Percentiles rank a stretch among this genome's conserved stretches.
phyloP scores from a whole-genome alignment of 2,888 invertebrate species.

The Omphaloscelis lunosa region DNA sequence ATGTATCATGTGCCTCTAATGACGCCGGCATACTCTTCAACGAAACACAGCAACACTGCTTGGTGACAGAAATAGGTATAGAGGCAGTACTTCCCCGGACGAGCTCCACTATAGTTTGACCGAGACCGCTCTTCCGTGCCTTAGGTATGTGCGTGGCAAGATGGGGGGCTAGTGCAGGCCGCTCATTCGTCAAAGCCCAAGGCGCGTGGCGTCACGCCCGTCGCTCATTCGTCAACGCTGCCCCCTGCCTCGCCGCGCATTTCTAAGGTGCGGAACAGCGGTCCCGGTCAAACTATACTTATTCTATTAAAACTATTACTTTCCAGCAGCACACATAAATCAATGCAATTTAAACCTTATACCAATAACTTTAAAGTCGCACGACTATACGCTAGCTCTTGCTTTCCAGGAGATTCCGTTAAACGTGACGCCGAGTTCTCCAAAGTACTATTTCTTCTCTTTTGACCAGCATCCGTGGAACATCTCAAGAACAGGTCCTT shows the following conservation, averaged over 20 bases:
- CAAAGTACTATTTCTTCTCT: constrained; percentile 90
- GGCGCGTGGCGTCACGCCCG: no score
- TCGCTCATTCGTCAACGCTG: no score
- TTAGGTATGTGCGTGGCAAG: no score
- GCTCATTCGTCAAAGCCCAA: no score
- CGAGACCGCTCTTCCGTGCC: no score
- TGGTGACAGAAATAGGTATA: not conserved
- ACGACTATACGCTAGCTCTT: not conserved
- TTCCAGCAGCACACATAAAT: not conserved
- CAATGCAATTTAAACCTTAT: constrained; percentile 1
- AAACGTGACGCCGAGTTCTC: constrained; percentile 85
- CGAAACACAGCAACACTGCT: not conserved
- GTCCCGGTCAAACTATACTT: not conserved
- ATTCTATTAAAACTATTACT: not conserved
- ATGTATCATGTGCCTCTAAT: not conserved
- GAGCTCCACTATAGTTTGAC: not conserved
- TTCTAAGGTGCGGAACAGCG: no score
- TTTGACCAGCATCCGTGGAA: constrained; percentile 91
- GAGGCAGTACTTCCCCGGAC: not conserved
- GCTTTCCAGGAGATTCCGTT: constrained; percentile 76
- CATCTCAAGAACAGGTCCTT: constrained; percentile 78
- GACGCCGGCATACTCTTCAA: not conserved
- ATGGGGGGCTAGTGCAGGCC: no score
- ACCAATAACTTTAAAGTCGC: not conserved
- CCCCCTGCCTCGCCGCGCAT: no score